Percentiles rank a stretch among this genome's conserved stretches.
Evolutionary conservation across 2,888 invertebrate genomes (phyloP).

Genomic region (Phoronis australis): DNA sequence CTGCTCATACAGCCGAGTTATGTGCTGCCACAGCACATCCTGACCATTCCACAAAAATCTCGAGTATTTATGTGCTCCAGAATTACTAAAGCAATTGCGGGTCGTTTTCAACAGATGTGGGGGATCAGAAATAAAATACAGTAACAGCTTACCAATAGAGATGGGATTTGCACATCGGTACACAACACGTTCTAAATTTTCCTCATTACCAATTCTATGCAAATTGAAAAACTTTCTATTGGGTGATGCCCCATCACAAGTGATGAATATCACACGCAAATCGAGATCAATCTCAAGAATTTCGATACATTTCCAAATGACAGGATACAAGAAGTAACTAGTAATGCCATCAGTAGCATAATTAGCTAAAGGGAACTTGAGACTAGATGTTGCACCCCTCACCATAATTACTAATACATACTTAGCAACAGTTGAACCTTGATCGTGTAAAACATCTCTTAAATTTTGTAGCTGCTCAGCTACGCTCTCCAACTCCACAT

Average conservation of each 20-base stretch:
- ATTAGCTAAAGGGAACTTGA: slow-evolving; percentile 15
- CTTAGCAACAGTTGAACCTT: too few species aligned
- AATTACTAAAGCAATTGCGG: slow-evolving; percentile 11
- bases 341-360: slow-evolving; percentile 10
- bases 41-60: slow-evolving; percentile 10
- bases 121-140: slow-evolving; percentile 13
- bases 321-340: slow-evolving; percentile 15
- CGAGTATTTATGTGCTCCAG: slow-evolving; percentile 5
- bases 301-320: slow-evolving; percentile 15
- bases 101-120: slow-evolving; percentile 14
- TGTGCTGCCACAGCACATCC: slow-evolving; percentile 9
- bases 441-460: too few species aligned
- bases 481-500: too few species aligned
- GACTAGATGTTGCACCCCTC: too few species aligned
- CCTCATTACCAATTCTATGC: too few species aligned
- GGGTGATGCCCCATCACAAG: slow-evolving; percentile 19
- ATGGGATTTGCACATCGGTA: too few species aligned
- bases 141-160: too few species aligned
- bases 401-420: too few species aligned
- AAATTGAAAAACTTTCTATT: too few species aligned
- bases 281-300: slow-evolving; percentile 11
- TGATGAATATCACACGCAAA: slow-evolving; percentile 12
- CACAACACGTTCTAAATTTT: too few species aligned
- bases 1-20: slow-evolving; percentile 13
- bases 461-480: too few species aligned